Evolutionary conservation across 2,797 vertebrate species (phyloP), one percentile per base, ranked within the genome.

Genomic region (Diplodus sargus): DNA sequence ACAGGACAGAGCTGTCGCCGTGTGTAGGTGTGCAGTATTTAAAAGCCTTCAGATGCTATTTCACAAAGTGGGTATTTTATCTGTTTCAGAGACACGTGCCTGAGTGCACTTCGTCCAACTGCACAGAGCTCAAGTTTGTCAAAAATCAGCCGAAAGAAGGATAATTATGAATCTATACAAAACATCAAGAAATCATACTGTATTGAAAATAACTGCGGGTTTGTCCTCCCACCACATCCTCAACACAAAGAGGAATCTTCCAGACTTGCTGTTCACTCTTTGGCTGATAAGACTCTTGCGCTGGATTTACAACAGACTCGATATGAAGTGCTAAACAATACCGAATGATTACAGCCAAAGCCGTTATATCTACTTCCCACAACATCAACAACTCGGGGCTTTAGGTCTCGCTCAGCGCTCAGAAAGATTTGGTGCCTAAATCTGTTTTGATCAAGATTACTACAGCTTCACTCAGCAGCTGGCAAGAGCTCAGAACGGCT

Each of bases 371-470:
- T 15, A 34, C 76, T 69, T 74, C 75, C 42, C 53, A 76, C 74
- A 74, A 74, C 81, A 76, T 78, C 83, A 85, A 76, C 83, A 76
- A 61, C 70, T 67, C 14, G 0, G 70, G 45, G 83, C 75, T 89
- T 84, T 68, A 79, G 62, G 82, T 79, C 78, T 28, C 60, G 73
- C 13, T 17, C 48, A 14, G 61, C 13, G 34, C 83, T 87, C 34
- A 43, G 34, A 71, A 66, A 82, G 86, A 89, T 87, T 86, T 80
- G 74, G 48, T 57, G 61, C 79, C 84, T 78, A 45, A 73, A 86
- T 83, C 67, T 74, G 78, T 81, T 78, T 82, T 73, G 70, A 85
- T 84, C 66, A 65, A 76, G 74, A 79, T 72, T 74, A 76, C 48
- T 20, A 1, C 15, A 47, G 62, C 11, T 17, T 70, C 59, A 70